Evolutionary conservation across 2,888 invertebrate genomes (phyloP).

Genomic region (Iselma pallidipennis): DNA sequence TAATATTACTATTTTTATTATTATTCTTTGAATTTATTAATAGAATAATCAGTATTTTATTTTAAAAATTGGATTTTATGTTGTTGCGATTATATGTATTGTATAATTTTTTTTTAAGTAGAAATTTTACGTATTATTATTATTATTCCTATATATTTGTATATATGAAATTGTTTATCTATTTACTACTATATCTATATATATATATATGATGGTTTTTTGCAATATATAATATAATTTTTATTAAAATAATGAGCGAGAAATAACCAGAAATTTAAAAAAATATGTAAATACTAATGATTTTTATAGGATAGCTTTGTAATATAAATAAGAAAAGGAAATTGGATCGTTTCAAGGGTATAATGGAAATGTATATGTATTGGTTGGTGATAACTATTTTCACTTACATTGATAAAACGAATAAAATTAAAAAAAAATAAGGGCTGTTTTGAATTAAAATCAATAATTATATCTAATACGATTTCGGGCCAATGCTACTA

Average conservation of each 20-base stretch:
- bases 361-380: constrained; percentile 44
- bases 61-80: constrained; percentile 7
- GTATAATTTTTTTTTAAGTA: constrained; percentile 5
- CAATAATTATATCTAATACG: not conserved
- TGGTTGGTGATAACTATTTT: constrained; percentile 50
- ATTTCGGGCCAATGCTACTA: not conserved
- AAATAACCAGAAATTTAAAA: not conserved
- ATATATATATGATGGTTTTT: constrained; percentile 5
- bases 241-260: not conserved
- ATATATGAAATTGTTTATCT: constrained; percentile 21
- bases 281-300: constrained; percentile 37
- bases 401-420: constrained; percentile 46
- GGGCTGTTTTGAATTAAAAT: constrained; percentile 4
- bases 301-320: constrained; percentile 42
- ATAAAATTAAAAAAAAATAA: constrained; percentile 32
- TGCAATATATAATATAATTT: constrained; percentile 17
- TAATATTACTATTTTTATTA: not conserved
- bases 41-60: constrained; percentile 24
- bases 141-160: constrained; percentile 21
- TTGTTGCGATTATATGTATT: constrained; percentile 10
- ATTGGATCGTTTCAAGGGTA: constrained; percentile 37
- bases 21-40: not conserved
- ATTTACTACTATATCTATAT: too few relatives aligned
- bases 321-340: constrained; percentile 34
- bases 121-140: constrained; percentile 16